A percentile compares a stretch with the other conserved stretches of the same genome.
Conservation (phyloP, 2,888 invertebrate genomes). For the Neoscelio sp. region DNA sequence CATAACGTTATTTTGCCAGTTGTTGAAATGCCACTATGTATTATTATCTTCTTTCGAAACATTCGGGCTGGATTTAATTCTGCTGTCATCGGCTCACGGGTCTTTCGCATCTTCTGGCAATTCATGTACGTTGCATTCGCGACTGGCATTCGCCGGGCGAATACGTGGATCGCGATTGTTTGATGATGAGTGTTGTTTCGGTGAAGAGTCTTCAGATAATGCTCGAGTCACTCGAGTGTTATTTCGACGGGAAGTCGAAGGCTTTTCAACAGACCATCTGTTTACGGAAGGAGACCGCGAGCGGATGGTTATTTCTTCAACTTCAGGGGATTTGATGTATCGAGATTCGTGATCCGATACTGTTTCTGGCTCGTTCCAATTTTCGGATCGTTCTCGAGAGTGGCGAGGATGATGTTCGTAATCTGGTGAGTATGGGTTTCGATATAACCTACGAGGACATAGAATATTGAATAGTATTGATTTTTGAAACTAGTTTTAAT, state of each 20-base stretch:
- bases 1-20: constrained; percentile 5
- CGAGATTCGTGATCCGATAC: constrained; percentile 1
- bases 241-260: neutral
- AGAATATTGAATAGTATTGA: constrained; percentile 28
- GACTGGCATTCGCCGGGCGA: constrained; percentile 68
- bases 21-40: too few species aligned
- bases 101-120: constrained; percentile 81
- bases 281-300: constrained; percentile 22
- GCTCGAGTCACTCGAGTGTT: too few species aligned
- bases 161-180: constrained; percentile 68
- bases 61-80: neutral
- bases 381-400: neutral
- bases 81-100: constrained; percentile 80
- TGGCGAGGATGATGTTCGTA: neutral
- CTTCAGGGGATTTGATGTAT: constrained; percentile 61
- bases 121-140: constrained; percentile 75
- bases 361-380: constrained; percentile 6
- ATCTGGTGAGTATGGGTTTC: constrained; percentile 27
- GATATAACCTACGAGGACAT: constrained; percentile 15
- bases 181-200: constrained; percentile 69
- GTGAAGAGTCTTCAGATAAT: constrained; percentile 72
- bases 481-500: too few species aligned
- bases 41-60: too few species aligned
- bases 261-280: neutral
- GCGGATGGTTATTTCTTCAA: constrained; percentile 67